A percentile compares a stretch with the other conserved stretches of the same genome.
Conservation (phyloP, 1,140 invertebrate genomes). For the Microvelia longipes region DNA sequence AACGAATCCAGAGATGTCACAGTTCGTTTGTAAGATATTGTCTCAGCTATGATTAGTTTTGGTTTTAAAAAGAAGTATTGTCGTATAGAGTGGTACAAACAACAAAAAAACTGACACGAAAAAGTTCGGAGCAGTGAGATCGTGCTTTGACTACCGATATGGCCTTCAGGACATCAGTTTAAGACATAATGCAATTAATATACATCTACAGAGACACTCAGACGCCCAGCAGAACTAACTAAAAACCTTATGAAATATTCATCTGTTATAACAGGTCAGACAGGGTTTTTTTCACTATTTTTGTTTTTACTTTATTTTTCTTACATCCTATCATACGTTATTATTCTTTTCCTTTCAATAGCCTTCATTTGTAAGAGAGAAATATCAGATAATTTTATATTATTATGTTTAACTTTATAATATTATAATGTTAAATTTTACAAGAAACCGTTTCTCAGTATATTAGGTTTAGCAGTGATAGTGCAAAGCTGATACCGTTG, state of each 20-base stretch:
- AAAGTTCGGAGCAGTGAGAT: not conserved
- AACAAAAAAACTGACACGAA: not conserved
- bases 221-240: not conserved
- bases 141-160: not conserved
- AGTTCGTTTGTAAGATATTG: not conserved
- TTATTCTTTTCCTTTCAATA: not conserved
- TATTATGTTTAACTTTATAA: not conserved
- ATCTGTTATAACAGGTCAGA: not conserved
- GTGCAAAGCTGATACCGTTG: no score
- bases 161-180: not conserved
- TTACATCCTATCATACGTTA: not conserved
- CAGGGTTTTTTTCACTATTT: not conserved
- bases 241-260: not conserved
- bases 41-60: not conserved
- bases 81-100: not conserved
- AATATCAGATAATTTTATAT: not conserved
- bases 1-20: not conserved
- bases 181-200: not conserved
- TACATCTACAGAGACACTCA: not conserved
- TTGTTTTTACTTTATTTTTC: not conserved
- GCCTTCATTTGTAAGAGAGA: not conserved
- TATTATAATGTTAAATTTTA: not conserved
- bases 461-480: no score
- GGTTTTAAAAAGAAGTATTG: not conserved
- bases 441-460: not conserved